Conservation (phyloP, 2,113 vertebrate species). For the Lutjanus erythropterus region DNA sequence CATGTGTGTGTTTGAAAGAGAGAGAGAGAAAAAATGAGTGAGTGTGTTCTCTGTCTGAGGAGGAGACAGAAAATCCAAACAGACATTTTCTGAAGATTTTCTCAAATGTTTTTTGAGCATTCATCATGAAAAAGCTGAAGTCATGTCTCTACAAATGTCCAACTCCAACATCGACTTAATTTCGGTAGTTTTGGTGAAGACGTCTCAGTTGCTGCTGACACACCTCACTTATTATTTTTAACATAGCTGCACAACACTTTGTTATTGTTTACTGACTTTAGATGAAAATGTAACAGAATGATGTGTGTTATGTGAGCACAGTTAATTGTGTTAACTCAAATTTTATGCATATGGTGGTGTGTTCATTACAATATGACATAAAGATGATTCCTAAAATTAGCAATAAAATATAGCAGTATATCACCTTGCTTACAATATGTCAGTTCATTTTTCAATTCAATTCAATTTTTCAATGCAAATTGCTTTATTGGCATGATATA, state of each 20-base stretch:
- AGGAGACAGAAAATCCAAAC: conserved; percentile 2
- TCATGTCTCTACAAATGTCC: not conserved
- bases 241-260: not conserved
- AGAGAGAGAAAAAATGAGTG: not conserved
- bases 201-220: not conserved
- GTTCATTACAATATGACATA: too few species aligned
- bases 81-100: not conserved
- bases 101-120: not conserved
- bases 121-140: not conserved
- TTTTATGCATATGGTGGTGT: too few species aligned
- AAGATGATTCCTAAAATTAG: too few species aligned
- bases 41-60: conserved; percentile 21
- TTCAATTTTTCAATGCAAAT: too few species aligned
- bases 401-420: too few species aligned
- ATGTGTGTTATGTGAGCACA: not conserved
- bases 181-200: not conserved
- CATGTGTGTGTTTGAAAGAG: not conserved
- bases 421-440: too few species aligned
- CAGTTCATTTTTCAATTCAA: too few species aligned
- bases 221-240: not conserved
- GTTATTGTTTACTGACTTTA: not conserved
- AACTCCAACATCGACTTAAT: not conserved
- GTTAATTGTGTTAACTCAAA: too few species aligned
- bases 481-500: too few species aligned
- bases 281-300: not conserved